Conservation (phyloP, 2,113 vertebrate genomes). For the Garra rufa region DNA sequence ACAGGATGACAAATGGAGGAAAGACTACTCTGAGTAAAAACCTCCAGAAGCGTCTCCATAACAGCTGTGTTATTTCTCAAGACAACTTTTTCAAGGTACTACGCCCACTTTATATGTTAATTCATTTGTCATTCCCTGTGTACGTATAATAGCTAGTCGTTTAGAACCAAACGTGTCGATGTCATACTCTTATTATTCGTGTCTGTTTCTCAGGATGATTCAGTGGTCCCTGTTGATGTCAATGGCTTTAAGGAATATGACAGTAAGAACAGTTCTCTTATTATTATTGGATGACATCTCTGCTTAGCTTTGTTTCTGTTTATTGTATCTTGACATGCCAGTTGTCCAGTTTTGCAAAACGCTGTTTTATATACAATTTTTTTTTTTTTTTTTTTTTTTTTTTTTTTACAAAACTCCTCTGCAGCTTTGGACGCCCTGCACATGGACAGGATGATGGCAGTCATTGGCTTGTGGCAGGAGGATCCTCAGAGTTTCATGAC, state of each 20-base stretch:
- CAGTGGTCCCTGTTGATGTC: constrained; percentile 82
- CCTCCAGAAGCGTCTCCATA: constrained; percentile 81
- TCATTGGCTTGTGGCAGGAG: constrained; percentile 76
- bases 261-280: constrained; percentile 78
- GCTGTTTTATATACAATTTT: background rate
- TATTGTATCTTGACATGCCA: no score
- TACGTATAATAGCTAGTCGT: background rate
- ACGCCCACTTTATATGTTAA: background rate
- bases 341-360: background rate
- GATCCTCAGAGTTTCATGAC: constrained; percentile 62
- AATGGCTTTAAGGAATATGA: constrained; percentile 92
- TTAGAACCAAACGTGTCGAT: no score
- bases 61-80: constrained; percentile 86
- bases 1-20: constrained; percentile 92
- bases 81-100: constrained; percentile 94
- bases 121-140: background rate
- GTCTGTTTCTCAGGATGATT: constrained; percentile 78
- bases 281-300: no score
- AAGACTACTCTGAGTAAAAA: constrained; percentile 87
- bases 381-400: background rate
- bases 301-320: background rate
- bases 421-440: constrained; percentile 88
- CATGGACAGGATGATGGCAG: constrained; percentile 88
- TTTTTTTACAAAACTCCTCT: background rate
- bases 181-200: background rate